These are phyloP conservation scores for Eupithecia subumbrata DNA, from an alignment of 2,888 invertebrate species.

Conservation along the genomic window DNA sequence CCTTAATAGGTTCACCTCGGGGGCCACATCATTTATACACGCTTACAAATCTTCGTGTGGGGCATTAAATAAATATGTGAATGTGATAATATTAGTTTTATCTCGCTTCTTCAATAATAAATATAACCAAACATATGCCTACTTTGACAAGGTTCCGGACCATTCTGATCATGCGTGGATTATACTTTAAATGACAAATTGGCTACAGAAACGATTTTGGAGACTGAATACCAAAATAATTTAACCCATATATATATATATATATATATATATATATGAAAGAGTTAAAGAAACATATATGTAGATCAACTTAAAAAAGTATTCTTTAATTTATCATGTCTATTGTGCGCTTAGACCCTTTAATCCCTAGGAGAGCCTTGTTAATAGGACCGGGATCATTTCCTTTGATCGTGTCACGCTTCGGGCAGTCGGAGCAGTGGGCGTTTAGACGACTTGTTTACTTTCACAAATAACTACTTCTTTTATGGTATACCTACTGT, in stretches of 20 bases:
- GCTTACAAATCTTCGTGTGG: not conserved
- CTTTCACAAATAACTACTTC: not conserved
- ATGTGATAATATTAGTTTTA: not conserved
- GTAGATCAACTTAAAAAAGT: too few species aligned
- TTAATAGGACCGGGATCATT: not conserved
- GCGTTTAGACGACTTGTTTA: not conserved
- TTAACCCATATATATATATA: too few species aligned
- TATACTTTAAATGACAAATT: too few species aligned
- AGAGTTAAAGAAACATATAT: too few species aligned
- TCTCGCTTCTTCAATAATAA: not conserved
- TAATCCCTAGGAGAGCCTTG: too few species aligned
- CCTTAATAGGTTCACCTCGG: conserved; percentile 28
- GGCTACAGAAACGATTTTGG: too few species aligned
- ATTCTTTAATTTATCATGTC: not conserved
- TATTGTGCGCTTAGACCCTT: not conserved
- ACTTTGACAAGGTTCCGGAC: too few species aligned
- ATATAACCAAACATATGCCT: too few species aligned
- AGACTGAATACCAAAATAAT: too few species aligned
- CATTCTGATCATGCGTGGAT: too few species aligned
- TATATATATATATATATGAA: too few species aligned
- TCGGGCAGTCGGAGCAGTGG: not conserved
- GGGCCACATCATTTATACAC: conserved; percentile 24
- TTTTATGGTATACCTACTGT: not conserved
- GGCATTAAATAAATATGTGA: not conserved
- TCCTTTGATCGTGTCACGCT: not conserved